Base-by-base conservation (phyloP, 2,797 vertebrate genomes). In the Oreochromis mossambicus region DNA sequence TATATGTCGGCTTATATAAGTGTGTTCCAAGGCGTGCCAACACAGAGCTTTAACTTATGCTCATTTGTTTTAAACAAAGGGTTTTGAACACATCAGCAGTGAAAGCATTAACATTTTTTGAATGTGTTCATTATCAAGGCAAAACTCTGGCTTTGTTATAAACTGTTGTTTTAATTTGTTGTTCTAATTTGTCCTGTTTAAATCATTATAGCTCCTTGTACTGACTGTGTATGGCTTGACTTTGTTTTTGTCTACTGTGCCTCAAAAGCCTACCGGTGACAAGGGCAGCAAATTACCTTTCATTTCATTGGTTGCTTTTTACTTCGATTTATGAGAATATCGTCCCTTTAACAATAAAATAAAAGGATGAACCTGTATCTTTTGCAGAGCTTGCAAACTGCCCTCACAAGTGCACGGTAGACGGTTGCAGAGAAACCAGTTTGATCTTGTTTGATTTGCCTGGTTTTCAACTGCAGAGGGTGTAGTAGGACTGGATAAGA, bases 391-490 rank as follows among this genome's bases (percentile, higher is more conserved):
- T 70, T 43, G 13, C 8, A 26, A 26, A 46, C 38, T 43, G 8
- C 21, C 66, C 38, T 70, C 66, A 70, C 6, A 50, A 50, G 17
- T 75, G 43, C 26, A 75, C 1, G 4, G 43, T 48, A 9, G 7
- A 48, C 17, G 3, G 46, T 61, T 41, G 34, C 24, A 34, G 36
- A n/a, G 2, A 34, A 32, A 48, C 12, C 24, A 51, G 66, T 51
- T 68, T 34, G 41, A 46, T n/a, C 17, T 50, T 50, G 26, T 75
- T 50, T 15, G 6, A 50, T 17, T 7, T 48, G 7, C 21, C 14
- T 51, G 50, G 51, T 36, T 83, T 79, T 41, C 13, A 50, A 90
- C 96, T 92, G 91, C 92, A 96, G 96, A 96, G 95, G 96, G 96
- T 14, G 95, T 68, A 89, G 81, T 84, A 93, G 90, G 93, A 94